phyloP scores from a whole-genome alignment of 1,140 invertebrate genomes.

The Lucilia cuprina region DNA sequence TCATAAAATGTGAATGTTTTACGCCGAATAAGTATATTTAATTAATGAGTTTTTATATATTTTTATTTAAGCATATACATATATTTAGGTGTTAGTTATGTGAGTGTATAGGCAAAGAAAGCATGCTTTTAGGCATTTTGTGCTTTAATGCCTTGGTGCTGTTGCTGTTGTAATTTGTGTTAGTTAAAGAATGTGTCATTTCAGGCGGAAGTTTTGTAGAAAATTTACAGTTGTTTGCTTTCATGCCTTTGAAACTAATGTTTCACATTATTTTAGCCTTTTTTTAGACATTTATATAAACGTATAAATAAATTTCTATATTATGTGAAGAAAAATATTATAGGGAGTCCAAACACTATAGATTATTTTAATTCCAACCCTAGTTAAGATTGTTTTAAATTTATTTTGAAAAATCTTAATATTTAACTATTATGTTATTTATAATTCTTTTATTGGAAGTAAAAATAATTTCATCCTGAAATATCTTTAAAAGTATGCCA shows the following conservation, averaged over 20 bases:
- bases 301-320: too few relatives aligned
- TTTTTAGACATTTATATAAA: background rate
- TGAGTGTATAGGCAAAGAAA: background rate
- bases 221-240: constrained; percentile 12
- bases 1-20: background rate
- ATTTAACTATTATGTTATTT: too few relatives aligned
- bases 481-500: too few relatives aligned
- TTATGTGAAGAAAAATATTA: too few relatives aligned
- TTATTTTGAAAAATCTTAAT: too few relatives aligned
- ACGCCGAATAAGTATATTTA: background rate
- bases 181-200: constrained; percentile 24
- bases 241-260: background rate
- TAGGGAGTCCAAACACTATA: too few relatives aligned
- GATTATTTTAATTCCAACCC: too few relatives aligned
- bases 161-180: background rate
- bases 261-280: constrained; percentile 1
- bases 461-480: too few relatives aligned
- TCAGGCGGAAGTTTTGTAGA: constrained; percentile 14
- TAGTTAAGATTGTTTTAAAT: too few relatives aligned
- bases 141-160: background rate
- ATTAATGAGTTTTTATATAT: constrained; percentile 9
- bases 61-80: background rate
- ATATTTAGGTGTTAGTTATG: constrained; percentile 1
- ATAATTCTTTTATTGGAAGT: too few relatives aligned
- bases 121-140: constrained; percentile 11